Conservation (phyloP, 2,888 invertebrate species). For the Plusia festucae region DNA sequence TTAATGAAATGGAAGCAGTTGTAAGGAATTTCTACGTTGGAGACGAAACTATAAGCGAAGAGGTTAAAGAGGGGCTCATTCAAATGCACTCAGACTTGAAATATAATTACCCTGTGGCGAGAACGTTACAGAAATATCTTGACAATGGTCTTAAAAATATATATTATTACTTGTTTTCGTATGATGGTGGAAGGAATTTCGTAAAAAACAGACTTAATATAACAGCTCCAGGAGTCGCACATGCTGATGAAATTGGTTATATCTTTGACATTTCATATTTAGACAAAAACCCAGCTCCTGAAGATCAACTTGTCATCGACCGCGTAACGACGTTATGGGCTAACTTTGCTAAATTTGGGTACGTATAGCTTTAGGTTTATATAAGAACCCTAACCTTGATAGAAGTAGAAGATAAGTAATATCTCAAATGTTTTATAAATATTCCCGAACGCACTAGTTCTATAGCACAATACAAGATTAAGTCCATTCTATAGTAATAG, state of each 20-base stretch:
- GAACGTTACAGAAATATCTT: conserved; percentile 65
- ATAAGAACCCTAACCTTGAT: too few relatives aligned
- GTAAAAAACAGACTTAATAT: conserved; percentile 60
- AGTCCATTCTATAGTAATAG: too few relatives aligned
- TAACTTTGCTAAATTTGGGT: conserved; percentile 73
- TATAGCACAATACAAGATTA: too few relatives aligned
- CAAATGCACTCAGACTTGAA: conserved; percentile 69
- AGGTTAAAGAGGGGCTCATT: conserved; percentile 55
- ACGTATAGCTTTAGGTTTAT: conserved; percentile 23
- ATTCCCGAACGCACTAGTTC: too few relatives aligned
- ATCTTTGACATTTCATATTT: conserved; percentile 66
- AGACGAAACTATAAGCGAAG: conserved; percentile 56
- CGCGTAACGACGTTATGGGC: conserved; percentile 70
- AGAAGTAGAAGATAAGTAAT: too few relatives aligned
- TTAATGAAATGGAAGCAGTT: conserved; percentile 58
- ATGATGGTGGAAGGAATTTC: conserved; percentile 70
- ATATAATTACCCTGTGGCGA: conserved; percentile 61
- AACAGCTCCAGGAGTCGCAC: conserved; percentile 61
- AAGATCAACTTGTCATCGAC: conserved; percentile 67
- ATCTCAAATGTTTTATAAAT: too few relatives aligned
- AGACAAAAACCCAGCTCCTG: conserved; percentile 48
- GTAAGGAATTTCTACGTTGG: conserved; percentile 73
- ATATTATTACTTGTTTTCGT: conserved; percentile 72
- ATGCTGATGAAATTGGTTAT: conserved; percentile 70
- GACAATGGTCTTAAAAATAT: conserved; percentile 59